Conservation (phyloP, 1,140 invertebrate genomes). For the Thalassaphorura encarpata region DNA sequence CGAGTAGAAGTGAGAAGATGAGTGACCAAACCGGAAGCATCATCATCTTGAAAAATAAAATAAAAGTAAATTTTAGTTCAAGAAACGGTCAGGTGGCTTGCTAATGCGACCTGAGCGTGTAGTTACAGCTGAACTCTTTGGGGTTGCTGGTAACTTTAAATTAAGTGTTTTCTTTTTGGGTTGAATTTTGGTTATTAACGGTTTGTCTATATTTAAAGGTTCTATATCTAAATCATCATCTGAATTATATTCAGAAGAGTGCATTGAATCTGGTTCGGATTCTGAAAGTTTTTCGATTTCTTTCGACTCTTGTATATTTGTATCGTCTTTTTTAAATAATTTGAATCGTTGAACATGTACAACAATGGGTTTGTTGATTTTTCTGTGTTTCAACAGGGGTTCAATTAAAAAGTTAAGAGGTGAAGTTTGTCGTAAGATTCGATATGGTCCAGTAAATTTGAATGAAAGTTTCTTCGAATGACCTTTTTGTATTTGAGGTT, state of each 20-base stretch:
- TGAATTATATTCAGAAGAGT: neutral
- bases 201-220: neutral
- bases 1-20: neutral
- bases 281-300: neutral
- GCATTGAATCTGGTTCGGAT: neutral
- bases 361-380: neutral
- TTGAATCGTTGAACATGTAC: neutral
- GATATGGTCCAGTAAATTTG: neutral
- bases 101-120: neutral
- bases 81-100: too few species aligned
- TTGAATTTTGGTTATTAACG: neutral
- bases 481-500: neutral
- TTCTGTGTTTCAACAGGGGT: too few species aligned
- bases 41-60: neutral
- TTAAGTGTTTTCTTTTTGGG: neutral
- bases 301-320: too few species aligned
- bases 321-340: too few species aligned
- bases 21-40: neutral
- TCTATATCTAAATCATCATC: neutral
- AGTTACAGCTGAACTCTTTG: neutral
- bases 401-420: neutral
- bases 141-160: neutral
- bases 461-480: neutral
- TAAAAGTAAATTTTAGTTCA: neutral
- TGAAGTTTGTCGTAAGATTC: neutral